These are phyloP conservation scores for Ammodramus savannarum DNA, from an alignment of 2,113 vertebrate species.

Conservation along the genomic window DNA sequence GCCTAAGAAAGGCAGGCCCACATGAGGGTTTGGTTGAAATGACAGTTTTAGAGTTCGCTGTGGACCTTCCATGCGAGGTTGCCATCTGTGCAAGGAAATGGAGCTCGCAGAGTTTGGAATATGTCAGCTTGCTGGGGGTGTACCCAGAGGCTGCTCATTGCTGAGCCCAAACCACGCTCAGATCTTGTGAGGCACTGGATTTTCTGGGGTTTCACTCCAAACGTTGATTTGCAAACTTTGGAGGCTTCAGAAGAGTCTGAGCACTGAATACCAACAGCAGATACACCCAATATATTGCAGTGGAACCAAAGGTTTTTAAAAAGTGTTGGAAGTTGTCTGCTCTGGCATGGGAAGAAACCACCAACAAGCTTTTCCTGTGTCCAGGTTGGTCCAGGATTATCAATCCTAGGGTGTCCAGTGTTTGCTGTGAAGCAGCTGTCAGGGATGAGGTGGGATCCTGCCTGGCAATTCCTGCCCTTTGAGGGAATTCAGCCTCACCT, in stretches of 20 bases:
- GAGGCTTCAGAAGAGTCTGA: not conserved
- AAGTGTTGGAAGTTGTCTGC: not conserved
- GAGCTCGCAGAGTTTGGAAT: constrained; percentile 15
- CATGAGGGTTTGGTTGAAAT: constrained; percentile 21
- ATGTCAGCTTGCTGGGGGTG: not conserved
- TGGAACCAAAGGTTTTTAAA: not conserved
- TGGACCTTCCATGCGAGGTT: constrained; percentile 55
- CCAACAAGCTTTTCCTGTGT: not conserved
- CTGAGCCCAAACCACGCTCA: not conserved
- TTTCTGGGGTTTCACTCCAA: not conserved
- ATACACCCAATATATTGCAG: not conserved
- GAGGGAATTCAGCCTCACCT: not conserved
- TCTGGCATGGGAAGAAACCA: not conserved
- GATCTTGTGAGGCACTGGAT: not conserved
- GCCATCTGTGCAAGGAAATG: constrained; percentile 60
- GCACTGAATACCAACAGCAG: not conserved
- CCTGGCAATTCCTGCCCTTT: not conserved
- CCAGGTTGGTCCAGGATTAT: not conserved
- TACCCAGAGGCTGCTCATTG: not conserved
- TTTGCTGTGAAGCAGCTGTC: not conserved
- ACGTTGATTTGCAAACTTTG: not conserved
- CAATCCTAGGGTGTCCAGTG: not conserved
- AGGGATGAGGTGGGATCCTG: not conserved
- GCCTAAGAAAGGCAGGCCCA: not conserved
- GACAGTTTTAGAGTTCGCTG: constrained; percentile 15